phyloP scores from a whole-genome alignment of 2,113 vertebrate genomes.

The Gasterosteus aculeatus region DNA sequence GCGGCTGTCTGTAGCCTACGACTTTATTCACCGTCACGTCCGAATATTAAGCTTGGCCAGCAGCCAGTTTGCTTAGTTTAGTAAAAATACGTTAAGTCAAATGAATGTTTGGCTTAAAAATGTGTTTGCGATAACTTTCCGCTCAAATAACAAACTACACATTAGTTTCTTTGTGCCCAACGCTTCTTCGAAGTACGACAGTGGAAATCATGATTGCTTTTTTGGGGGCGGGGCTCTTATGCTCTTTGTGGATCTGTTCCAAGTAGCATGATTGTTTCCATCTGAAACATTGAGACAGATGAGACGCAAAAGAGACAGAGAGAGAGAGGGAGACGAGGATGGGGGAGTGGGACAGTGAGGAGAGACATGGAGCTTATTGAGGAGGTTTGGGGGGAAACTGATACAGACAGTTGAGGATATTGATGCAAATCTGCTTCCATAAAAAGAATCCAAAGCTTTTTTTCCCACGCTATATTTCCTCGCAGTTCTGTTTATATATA shows the following conservation, averaged over 20 bases:
- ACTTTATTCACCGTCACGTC: not conserved
- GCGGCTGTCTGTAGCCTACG: not conserved
- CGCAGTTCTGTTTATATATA: not conserved
- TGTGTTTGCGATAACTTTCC: not conserved
- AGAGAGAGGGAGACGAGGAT: not conserved
- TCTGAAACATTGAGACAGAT: conserved; percentile 41
- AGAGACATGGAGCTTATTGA: not conserved
- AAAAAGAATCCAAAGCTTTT: conserved; percentile 21
- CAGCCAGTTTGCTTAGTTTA: no score
- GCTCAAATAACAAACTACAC: not conserved
- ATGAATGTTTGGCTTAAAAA: not conserved
- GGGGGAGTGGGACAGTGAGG: conserved; percentile 1
- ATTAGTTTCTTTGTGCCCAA: not conserved
- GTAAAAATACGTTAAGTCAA: not conserved
- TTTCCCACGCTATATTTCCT: not conserved
- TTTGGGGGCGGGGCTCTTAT: not conserved
- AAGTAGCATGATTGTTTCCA: conserved; percentile 65
- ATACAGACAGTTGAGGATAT: conserved; percentile 5
- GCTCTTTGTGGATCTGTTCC: conserved; percentile 5
- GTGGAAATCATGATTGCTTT: not conserved
- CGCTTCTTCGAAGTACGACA: not conserved
- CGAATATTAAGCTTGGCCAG: no score
- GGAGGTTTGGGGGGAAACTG: not conserved
- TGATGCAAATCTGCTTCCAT: not conserved
- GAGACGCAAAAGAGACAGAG: not conserved